Conservation (phyloP, 2,797 vertebrate genomes). For the Sorex maritimensis region DNA sequence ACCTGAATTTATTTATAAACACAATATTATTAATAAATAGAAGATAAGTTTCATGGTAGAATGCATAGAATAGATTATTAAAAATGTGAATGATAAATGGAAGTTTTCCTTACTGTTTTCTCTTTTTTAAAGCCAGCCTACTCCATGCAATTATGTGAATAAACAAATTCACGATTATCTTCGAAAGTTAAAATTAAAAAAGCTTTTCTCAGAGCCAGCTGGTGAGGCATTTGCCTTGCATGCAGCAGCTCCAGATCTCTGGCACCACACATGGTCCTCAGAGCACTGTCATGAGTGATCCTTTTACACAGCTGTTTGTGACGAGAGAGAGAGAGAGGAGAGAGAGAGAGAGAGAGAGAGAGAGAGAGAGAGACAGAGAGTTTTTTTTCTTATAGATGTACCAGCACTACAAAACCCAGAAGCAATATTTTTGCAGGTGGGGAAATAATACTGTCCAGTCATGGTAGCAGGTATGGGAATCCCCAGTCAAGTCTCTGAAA, state of each 20-base stretch:
- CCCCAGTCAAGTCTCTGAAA: neutral
- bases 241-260: too few relatives aligned
- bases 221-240: too few relatives aligned
- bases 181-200: neutral
- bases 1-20: neutral
- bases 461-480: neutral
- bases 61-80: neutral
- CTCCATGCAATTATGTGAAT: constrained; percentile 25
- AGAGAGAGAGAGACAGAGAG: neutral
- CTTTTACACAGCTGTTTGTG: too few relatives aligned
- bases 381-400: neutral
- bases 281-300: too few relatives aligned
- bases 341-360: neutral
- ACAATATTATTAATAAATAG: neutral
- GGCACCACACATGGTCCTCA: too few relatives aligned
- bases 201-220: too few relatives aligned
- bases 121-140: neutral
- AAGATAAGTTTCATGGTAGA: neutral
- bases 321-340: neutral
- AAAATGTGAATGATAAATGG: constrained; percentile 18
- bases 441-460: neutral
- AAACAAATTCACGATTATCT: constrained; percentile 26
- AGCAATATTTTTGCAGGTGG: neutral
- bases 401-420: neutral
- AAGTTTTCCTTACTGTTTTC: constrained; percentile 15